Conservation (phyloP, 2,797 vertebrate genomes). For the Phalanger gymnotis region DNA sequence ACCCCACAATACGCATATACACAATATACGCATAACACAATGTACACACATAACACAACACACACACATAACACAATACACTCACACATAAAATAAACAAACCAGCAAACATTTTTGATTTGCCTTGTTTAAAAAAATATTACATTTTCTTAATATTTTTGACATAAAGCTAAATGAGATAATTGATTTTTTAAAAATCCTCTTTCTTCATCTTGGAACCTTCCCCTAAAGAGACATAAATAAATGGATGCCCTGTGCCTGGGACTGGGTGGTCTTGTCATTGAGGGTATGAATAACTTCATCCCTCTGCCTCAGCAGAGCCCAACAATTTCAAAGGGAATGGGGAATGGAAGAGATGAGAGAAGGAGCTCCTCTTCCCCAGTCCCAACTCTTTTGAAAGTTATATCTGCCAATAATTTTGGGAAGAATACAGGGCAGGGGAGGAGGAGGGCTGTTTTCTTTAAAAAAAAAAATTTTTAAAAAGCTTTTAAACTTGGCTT, state of each 20-base stretch:
- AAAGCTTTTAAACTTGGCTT: not conserved
- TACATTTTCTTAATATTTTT: constrained; percentile 82
- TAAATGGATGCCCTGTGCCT: constrained; percentile 39
- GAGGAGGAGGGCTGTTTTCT: not conserved
- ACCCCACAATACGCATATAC: constrained; percentile 1
- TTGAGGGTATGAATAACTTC: not conserved
- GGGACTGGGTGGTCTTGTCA: not conserved
- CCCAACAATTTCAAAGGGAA: not conserved
- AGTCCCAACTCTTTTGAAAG: not conserved
- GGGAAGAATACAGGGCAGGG: not conserved
- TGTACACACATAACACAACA: constrained; percentile 7
- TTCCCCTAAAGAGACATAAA: constrained; percentile 76
- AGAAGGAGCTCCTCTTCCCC: not conserved
- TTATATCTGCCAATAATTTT: not conserved
- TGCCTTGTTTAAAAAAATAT: constrained; percentile 84
- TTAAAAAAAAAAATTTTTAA: not conserved
- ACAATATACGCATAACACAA: not conserved
- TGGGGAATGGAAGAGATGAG: not conserved
- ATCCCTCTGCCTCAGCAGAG: not conserved
- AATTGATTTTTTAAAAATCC: constrained; percentile 74
- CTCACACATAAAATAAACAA: constrained; percentile 70
- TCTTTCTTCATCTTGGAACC: constrained; percentile 71
- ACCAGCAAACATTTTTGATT: constrained; percentile 80
- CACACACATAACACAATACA: constrained; percentile 40
- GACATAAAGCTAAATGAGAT: constrained; percentile 82